Percentiles rank a stretch among this genome's conserved stretches.
Evolutionary conservation across 2,888 invertebrate genomes (phyloP).

Genomic region (Caenorhabditis doughertyi): DNA sequence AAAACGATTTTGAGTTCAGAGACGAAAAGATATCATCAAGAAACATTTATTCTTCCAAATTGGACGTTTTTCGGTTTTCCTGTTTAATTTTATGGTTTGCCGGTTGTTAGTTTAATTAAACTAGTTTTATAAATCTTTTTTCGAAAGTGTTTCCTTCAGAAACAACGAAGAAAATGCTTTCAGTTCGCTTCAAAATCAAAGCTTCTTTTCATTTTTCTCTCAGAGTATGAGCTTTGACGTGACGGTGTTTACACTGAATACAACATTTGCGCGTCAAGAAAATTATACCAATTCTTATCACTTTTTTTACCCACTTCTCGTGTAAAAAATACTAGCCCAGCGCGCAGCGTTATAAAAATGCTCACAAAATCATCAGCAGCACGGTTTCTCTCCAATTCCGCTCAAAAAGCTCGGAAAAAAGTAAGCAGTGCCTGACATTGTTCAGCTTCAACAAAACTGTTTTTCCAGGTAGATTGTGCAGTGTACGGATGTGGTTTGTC

Average conservation of each 20-base stretch:
- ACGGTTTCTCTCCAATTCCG: conserved; percentile 14
- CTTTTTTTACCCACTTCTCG: neutral
- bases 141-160: too few species aligned
- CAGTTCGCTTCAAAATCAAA: neutral
- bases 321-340: neutral
- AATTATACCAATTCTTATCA: neutral
- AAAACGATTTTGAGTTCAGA: too few species aligned
- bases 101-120: too few species aligned
- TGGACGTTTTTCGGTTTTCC: too few species aligned
- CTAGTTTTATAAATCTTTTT: too few species aligned
- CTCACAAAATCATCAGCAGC: neutral
- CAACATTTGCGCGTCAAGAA: neutral
- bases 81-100: too few species aligned
- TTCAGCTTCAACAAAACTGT: neutral
- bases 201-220: too few species aligned
- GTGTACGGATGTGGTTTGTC: conserved; percentile 77
- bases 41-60: too few species aligned
- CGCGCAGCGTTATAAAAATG: conserved; percentile 1
- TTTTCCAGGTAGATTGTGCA: conserved; percentile 71
- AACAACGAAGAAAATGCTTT: too few species aligned
- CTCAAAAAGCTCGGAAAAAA: conserved; percentile 33
- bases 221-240: neutral
- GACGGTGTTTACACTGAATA: neutral
- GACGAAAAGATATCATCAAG: too few species aligned
- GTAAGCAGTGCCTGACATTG: conserved; percentile 4